Evolutionary conservation across 2,113 vertebrate species (phyloP).

Genomic region (Lagopus leucura): DNA sequence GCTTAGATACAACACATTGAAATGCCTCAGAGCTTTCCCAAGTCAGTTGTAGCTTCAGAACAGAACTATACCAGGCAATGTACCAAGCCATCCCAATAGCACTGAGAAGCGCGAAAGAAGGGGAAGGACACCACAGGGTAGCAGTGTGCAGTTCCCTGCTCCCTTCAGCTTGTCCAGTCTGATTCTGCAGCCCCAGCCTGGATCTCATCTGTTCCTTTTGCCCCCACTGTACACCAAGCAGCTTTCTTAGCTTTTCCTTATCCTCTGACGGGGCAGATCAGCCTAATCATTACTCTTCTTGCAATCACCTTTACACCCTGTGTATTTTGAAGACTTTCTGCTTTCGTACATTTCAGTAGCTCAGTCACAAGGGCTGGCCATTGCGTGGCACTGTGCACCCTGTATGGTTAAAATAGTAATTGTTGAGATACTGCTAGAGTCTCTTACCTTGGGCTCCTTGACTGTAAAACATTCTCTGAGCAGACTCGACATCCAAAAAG

Average conservation of each 20-base stretch:
- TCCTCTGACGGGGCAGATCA: not conserved
- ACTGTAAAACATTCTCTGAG: constrained; percentile 84
- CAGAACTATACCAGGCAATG: not conserved
- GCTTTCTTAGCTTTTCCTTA: not conserved
- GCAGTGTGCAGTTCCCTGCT: not conserved
- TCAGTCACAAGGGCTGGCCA: not conserved
- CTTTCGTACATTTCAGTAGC: not conserved
- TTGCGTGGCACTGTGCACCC: not conserved
- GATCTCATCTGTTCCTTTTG: not conserved
- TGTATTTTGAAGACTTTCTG: not conserved
- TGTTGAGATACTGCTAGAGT: not conserved
- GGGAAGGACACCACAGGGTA: not conserved
- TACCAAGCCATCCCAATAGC: not conserved
- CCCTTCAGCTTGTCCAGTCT: not conserved
- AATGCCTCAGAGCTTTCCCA: not conserved
- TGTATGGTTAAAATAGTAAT: not conserved
- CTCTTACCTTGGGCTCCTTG: constrained; percentile 86
- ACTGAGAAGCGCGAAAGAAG: not conserved
- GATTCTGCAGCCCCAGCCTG: not conserved
- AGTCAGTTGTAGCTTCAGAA: not conserved
- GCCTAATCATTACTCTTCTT: not conserved
- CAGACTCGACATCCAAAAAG: constrained; percentile 84
- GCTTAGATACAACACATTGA: not conserved
- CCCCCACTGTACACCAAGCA: not conserved
- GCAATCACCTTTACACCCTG: not conserved